Evolutionary conservation across 2,888 invertebrate species (phyloP).

Genomic region (Aphodius sticticus): DNA sequence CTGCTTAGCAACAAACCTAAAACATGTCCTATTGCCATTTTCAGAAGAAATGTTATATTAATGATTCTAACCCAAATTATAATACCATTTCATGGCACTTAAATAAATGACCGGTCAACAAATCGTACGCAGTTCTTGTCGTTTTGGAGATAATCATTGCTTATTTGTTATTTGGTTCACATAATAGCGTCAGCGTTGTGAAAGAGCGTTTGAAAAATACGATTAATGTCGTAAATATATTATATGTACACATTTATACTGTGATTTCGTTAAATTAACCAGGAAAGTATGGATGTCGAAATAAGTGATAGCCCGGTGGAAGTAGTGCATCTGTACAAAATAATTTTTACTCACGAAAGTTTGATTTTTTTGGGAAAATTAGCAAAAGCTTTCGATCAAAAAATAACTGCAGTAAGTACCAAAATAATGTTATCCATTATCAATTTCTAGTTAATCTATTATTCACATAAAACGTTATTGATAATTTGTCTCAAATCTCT

Average conservation of each 20-base stretch:
- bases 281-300: conserved; percentile 21
- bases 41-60: too few species aligned
- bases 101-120: not conserved
- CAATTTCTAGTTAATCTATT: too few species aligned
- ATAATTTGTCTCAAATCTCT: too few species aligned
- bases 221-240: not conserved
- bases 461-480: too few species aligned
- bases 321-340: conserved; percentile 64
- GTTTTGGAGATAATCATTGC: not conserved
- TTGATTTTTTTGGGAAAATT: conserved; percentile 66
- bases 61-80: too few species aligned
- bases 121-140: not conserved
- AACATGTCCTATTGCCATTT: not conserved
- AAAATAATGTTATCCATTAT: too few species aligned
- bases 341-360: conserved; percentile 66
- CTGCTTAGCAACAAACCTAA: not conserved
- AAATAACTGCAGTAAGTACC: conserved; percentile 59
- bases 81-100: not conserved
- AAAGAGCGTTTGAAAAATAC: not conserved
- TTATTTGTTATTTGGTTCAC: not conserved
- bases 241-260: not conserved
- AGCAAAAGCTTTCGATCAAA: conserved; percentile 61
- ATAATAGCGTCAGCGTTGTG: not conserved
- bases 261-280: not conserved
- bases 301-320: conserved; percentile 56